Evolutionary conservation across 2,888 invertebrate species (phyloP).

Genomic region (Nycteola revayana): DNA sequence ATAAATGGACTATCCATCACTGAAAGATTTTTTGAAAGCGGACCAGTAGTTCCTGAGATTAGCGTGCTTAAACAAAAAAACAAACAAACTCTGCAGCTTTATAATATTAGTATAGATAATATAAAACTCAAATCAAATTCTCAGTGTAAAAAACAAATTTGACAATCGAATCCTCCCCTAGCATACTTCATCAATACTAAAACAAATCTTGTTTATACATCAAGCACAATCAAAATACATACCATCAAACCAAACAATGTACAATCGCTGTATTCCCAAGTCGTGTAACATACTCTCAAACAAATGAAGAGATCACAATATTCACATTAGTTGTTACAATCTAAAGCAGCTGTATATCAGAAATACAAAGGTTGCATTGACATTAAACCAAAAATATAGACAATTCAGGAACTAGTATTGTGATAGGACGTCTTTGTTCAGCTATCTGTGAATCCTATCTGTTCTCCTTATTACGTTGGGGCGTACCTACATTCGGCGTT

Average conservation of each 20-base stretch:
- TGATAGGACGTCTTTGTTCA: conserved; percentile 55
- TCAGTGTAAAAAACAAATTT: too few species aligned
- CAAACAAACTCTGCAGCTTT: too few species aligned
- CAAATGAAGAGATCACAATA: conserved; percentile 22
- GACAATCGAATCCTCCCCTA: too few species aligned
- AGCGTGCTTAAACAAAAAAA: too few species aligned
- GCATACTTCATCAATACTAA: too few species aligned
- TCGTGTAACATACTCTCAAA: conserved; percentile 21
- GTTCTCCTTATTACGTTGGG: conserved; percentile 47
- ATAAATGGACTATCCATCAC: too few species aligned
- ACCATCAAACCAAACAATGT: conserved; percentile 13
- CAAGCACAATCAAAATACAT: conserved; percentile 6
- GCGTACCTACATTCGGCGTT: conserved; percentile 37
- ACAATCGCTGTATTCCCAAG: conserved; percentile 10
- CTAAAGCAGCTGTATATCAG: conserved; percentile 24
- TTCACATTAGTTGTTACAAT: conserved; percentile 23
- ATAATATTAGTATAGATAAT: too few species aligned
- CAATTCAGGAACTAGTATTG: conserved; percentile 50
- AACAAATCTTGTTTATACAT: conserved; percentile 4
- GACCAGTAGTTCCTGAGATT: too few species aligned
- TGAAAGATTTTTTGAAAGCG: too few species aligned
- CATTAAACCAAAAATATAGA: conserved; percentile 45
- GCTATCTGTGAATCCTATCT: conserved; percentile 58
- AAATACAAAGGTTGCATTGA: conserved; percentile 24
- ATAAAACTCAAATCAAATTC: too few species aligned